Percentiles rank a stretch among this genome's conserved stretches.
Conservation (phyloP, 2,113 vertebrate species). For the Cricetomys ansorgei region DNA sequence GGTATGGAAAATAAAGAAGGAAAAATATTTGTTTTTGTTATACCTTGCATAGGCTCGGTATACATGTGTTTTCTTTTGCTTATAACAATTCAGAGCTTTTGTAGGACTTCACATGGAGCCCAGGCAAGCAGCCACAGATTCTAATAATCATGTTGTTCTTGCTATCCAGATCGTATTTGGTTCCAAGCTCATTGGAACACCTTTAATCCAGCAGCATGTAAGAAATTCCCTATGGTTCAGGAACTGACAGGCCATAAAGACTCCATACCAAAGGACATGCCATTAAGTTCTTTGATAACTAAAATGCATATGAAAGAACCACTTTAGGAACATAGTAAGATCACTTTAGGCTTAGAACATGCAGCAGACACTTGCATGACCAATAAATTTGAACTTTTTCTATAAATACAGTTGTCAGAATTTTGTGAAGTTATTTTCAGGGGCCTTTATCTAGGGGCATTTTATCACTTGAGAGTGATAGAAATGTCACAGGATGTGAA, state of each 20-base stretch:
- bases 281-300: not conserved
- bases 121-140: not conserved
- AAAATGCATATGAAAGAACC: not conserved
- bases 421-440: slow-evolving; percentile 14
- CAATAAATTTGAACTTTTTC: not conserved
- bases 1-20: not conserved
- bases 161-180: not conserved
- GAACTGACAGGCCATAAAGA: not conserved
- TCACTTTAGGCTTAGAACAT: not conserved
- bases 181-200: not conserved
- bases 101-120: not conserved
- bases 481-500: not conserved
- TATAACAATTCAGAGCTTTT: not conserved
- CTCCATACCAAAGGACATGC: not conserved
- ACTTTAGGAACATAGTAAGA: not conserved
- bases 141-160: not conserved
- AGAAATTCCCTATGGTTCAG: not conserved
- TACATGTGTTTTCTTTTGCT: not conserved
- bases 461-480: not conserved
- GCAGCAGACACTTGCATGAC: not conserved
- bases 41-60: not conserved
- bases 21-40: not conserved
- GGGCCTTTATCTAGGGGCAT: not conserved
- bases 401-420: not conserved
- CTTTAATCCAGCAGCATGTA: not conserved